These are phyloP conservation scores for Gephyroberyx darwinii DNA, from an alignment of 2,797 vertebrate species.

Conservation along the genomic window DNA sequence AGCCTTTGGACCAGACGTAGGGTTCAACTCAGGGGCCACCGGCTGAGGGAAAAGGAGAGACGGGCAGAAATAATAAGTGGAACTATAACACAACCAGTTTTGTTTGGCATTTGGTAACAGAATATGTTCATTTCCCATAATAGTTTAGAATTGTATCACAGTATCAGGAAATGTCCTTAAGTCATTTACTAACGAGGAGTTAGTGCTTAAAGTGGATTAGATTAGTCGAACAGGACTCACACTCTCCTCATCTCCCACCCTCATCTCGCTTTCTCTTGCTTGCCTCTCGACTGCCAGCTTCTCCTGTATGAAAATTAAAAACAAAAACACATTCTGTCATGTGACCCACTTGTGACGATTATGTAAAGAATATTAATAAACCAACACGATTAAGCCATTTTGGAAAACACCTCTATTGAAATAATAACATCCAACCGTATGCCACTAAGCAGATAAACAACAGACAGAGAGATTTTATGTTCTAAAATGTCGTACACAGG, in stretches of 20 bases:
- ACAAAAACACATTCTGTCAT: conserved; percentile 7
- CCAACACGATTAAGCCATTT: neutral
- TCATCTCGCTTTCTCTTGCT: conserved; percentile 45
- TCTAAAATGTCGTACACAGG: neutral
- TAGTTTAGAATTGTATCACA: neutral
- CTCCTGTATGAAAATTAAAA: conserved; percentile 70
- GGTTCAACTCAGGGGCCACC: conserved; percentile 30
- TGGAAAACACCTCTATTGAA: conserved; percentile 4
- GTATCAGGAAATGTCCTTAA: neutral
- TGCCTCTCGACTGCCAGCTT: conserved; percentile 63
- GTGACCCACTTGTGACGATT: conserved; percentile 42
- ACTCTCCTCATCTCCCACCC: conserved; percentile 74
- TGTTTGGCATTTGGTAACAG: neutral
- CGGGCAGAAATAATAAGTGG: neutral
- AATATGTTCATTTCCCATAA: neutral
- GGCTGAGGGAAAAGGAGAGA: conserved; percentile 44
- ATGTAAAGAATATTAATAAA: conserved; percentile 5
- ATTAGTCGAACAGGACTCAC: conserved; percentile 64
- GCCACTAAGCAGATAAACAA: neutral
- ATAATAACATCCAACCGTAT: conserved; percentile 2
- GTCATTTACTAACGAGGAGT: neutral
- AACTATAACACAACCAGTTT: neutral
- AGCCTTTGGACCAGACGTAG: neutral
- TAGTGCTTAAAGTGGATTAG: neutral
- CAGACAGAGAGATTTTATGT: neutral